Evolutionary conservation across 2,888 invertebrate genomes (phyloP), one percentile per base, ranked within the genome.

Genomic region (Euproctis similis): DNA sequence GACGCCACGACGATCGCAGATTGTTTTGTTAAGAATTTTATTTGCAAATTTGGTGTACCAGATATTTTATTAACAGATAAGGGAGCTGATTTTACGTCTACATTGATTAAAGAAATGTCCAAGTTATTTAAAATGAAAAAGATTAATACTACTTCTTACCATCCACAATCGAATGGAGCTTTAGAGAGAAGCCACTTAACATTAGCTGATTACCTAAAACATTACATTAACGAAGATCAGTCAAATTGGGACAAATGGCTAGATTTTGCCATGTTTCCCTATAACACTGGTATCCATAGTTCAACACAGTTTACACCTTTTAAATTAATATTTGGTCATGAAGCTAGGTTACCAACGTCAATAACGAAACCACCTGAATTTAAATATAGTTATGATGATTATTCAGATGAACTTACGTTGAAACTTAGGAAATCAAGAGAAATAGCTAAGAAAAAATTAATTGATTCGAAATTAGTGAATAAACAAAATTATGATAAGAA

Each of bases 91-190:
- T 38, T 38, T 8, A 29, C 28, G 1, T 30, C 28, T 0, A 6
- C 24, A 3, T 28, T 31, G 8, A 34, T 37, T 30, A 26, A 14
- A 26, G 21, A 44, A 22, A 36, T 39, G 12, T 36, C 41, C 35
- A 35, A 39, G 22, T 8, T 43, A 5, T 17, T 42, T 13, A 10
- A 31, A n/a, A 36, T 43, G 6, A 8, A 33, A 19, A 30, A 43
- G 21, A 4, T 40, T 10, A n/a, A 19, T 9, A 41, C 41, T 3
- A 36, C 39, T 16, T 33, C 41, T 3, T 37, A 39, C 22, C 35
- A 36, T 16, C 35, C 35, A 13, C 20, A 42, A 18, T 22, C 31
- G 4, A 33, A 37, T 12, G 36, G 39, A 13, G 24, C 44, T 2
- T 17, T 44, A 1, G 43, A 44, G 31, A 43, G 13, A 14, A 5